Percentiles rank a stretch among this genome's conserved stretches.
phyloP scores from a whole-genome alignment of 2,113 vertebrate genomes.

The Clupea harengus region DNA sequence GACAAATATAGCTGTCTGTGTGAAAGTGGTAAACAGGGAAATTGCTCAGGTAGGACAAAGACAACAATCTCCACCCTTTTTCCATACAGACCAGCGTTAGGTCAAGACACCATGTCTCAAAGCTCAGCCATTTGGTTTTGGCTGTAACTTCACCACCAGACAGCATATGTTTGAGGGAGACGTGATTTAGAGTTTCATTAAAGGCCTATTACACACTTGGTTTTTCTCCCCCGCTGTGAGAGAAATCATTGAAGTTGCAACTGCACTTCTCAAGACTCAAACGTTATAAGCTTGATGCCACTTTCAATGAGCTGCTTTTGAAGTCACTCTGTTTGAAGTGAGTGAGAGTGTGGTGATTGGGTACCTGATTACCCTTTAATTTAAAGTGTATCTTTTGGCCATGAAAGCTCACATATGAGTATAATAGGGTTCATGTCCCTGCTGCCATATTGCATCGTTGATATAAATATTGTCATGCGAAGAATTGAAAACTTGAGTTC shows the following conservation, averaged over 20 bases:
- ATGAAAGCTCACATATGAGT: background rate
- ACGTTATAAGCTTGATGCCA: background rate
- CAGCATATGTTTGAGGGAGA: conserved; percentile 3
- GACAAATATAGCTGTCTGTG: conserved; percentile 75
- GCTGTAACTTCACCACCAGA: background rate
- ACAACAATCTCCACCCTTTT: conserved; percentile 42
- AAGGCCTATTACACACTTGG: background rate
- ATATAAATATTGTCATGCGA: background rate
- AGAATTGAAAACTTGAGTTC: background rate
- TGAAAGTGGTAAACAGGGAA: conserved; percentile 59
- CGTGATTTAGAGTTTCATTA: conserved; percentile 15
- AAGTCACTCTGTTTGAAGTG: conserved; percentile 4
- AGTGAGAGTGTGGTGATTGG: background rate
- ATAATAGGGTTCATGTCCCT: background rate
- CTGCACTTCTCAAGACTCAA: background rate
- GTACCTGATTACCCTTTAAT: background rate
- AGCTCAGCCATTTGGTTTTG: background rate
- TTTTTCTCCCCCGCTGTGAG: background rate
- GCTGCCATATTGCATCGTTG: no score
- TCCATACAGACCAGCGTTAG: background rate
- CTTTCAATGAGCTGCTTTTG: background rate
- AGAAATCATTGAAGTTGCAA: conserved; percentile 1
- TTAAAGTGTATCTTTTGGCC: background rate
- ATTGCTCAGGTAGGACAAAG: conserved; percentile 71
- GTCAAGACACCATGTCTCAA: background rate